Base-by-base conservation (phyloP, 1,140 invertebrate species). In the Leguminivora glycinivorella region DNA sequence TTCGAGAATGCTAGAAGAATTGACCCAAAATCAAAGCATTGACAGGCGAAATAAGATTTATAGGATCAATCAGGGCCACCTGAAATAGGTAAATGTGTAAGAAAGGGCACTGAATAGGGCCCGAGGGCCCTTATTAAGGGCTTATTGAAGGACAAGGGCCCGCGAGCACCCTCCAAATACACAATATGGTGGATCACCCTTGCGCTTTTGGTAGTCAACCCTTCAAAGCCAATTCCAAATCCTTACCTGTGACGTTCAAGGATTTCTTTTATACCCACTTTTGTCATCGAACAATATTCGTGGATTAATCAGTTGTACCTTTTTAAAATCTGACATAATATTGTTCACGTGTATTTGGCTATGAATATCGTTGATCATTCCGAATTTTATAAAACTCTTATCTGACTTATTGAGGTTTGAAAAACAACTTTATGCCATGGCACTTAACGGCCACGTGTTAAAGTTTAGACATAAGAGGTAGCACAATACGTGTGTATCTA, bases 121-220 rank as follows among this genome's bases (percentile, higher is more conserved):
- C 83, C 84, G 63, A 87, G 84, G 70, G 76, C 77, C 72, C 85
- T 90, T 89, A 79, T 89, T 90, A 91, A 76, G 84, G 77, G 80
- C 78, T 87, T 82, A 87, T 91, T 91, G 89, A 86, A 88, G 83
- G 74, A 81, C 80, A 81, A 89, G 88, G 70, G 80, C 72, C 79
- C 75, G 79, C 78, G 78, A 82, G 83, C 78, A 78, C 82, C 83
- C 82, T 80, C 81, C 77, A 82, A 83, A 83, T 80, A 76, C 75
- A 76, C 72, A 63, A 63, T 63, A 81, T 78, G 80, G 82, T 78
- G 77, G 76, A 76, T 73, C 81, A 81, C 83, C 71, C 84, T 83
- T 91, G 89, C 87, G 85, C 88, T 91, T 91, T 91, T 89, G 80
- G 78, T 80, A 63, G 58, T 77, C 78, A 79, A 76, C 80, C 83